phyloP scores from a whole-genome alignment of 2,797 vertebrate species.

The Parauchenoglanis punctatus region DNA sequence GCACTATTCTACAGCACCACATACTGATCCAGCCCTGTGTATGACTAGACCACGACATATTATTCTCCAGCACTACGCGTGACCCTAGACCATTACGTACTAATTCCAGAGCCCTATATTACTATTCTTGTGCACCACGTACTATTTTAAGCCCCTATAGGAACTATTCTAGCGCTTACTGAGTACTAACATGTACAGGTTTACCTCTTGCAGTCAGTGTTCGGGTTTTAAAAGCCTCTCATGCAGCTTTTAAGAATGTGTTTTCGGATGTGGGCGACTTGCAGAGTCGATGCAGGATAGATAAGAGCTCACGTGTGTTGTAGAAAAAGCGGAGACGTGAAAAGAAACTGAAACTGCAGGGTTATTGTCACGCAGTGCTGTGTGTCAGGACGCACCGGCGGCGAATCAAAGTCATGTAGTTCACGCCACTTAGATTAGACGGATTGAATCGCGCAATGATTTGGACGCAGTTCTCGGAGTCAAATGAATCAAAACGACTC shows the following conservation, averaged over 20 bases:
- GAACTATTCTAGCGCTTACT: not conserved
- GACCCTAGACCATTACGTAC: rapidly evolving
- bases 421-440: not conserved
- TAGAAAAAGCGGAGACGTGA: not conserved
- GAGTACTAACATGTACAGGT: too few relatives aligned
- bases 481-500: not conserved
- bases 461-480: not conserved
- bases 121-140: not conserved
- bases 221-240: not conserved
- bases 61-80: too few relatives aligned
- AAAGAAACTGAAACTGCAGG: not conserved
- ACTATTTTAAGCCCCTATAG: too few relatives aligned
- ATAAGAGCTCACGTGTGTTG: not conserved
- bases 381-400: not conserved
- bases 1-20: too few relatives aligned
- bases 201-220: not conserved
- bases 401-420: not conserved
- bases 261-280: not conserved
- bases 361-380: not conserved
- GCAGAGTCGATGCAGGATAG: not conserved
- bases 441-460: not conserved
- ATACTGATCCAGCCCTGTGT: too few relatives aligned
- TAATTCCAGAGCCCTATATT: not conserved
- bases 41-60: too few relatives aligned
- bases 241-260: not conserved